Evolutionary conservation across 2,888 invertebrate genomes (phyloP).

Genomic region (Anthoptus insignis): DNA sequence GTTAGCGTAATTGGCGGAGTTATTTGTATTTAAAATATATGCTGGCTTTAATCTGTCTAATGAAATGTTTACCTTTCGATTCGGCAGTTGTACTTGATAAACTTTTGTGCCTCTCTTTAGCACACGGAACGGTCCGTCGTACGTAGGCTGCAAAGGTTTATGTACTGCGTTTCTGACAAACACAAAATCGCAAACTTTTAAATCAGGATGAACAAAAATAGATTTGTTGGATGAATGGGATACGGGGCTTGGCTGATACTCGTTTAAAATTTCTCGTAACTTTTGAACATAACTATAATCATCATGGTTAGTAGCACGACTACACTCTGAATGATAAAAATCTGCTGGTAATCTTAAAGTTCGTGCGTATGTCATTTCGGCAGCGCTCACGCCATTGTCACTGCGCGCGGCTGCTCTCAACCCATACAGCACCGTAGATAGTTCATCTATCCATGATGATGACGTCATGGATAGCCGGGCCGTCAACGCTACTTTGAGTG

Average conservation of each 20-base stretch:
- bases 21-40: too few species aligned
- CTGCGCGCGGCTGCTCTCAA: not conserved
- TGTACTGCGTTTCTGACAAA: conserved; percentile 11
- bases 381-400: too few species aligned
- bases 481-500: conserved; percentile 1
- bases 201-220: not conserved
- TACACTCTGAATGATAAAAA: not conserved
- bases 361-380: not conserved
- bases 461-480: not conserved
- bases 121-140: conserved; percentile 17
- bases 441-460: conserved; percentile 3
- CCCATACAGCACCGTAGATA: conserved; percentile 1
- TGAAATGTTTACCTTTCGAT: not conserved
- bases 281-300: not conserved
- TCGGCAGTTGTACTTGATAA: not conserved
- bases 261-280: not conserved
- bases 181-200: conserved; percentile 1
- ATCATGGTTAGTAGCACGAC: not conserved
- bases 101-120: not conserved
- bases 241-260: too few species aligned
- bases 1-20: too few species aligned
- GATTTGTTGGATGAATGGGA: too few species aligned
- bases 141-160: conserved; percentile 11
- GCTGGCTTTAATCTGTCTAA: too few species aligned
- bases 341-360: not conserved